Base-by-base conservation (phyloP, 2,888 invertebrate genomes). In the Trichogramma dendrolimi region DNA sequence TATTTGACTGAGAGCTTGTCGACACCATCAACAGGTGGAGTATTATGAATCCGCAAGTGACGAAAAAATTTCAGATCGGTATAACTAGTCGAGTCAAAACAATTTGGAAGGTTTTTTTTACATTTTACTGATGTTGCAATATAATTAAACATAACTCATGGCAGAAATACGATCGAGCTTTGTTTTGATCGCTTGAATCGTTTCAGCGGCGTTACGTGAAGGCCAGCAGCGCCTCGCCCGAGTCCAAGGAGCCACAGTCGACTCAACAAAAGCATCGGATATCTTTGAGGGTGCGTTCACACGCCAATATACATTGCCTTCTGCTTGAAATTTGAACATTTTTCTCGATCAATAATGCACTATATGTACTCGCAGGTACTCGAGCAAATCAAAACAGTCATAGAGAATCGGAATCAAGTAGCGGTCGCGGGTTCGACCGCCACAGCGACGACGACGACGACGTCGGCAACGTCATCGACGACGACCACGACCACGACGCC, bases 381-480 rank as follows among this genome's bases (percentile, higher is more conserved):
- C 68, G 78, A 78, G 70, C 79, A 77, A 72, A 78, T 78, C 70
- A 78, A 78, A 70, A 77, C 78, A 59, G 78, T 75, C 65, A 77
- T 78, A 71, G 78, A 79, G 71, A 77, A 73, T 71, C 73, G 77
- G 67, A 77, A 77, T 66, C 77, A 78, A 66, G 70, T 74, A 63
- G 73, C 74, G 61, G 71, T 74, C 54, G 66, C 72, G 64, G 70
- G 69, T 66, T 72, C 73, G 47, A 63, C 72, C 43, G 38, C 53
- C 8, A 7, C 56, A 11, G 11, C 6, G 6, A 4, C 46, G 5
- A 47, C 6, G 1, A 47, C 49, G 49, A 49, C 59, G 39, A 53
- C 58, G 39, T 38, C 55, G 51, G 46, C 50, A 43, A 39, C 44
- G 7, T 14, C 55, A 27, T 50, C 54, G 38, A 50, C 51, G 10